phyloP scores from a whole-genome alignment of 2,113 vertebrate genomes.

The Bubalus kerabau region DNA sequence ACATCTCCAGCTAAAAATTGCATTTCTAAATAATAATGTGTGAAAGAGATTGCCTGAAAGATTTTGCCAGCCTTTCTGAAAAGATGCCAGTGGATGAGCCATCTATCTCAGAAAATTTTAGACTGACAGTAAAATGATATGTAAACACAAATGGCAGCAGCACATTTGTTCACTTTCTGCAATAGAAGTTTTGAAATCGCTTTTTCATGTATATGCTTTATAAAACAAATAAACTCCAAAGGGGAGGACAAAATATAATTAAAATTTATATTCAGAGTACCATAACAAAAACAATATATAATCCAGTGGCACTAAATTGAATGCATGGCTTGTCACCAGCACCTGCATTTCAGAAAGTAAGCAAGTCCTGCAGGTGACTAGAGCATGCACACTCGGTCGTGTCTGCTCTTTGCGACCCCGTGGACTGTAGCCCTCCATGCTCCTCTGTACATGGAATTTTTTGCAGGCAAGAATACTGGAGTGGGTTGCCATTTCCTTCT shows the following conservation, averaged over 20 bases:
- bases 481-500: not conserved
- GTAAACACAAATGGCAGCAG: not conserved
- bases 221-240: not conserved
- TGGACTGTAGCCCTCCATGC: not conserved
- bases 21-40: not conserved
- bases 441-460: not conserved
- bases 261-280: not conserved
- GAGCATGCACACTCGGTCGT: not conserved
- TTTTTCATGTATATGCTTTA: not conserved
- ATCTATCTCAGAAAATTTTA: not conserved
- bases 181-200: not conserved
- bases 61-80: not conserved
- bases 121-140: not conserved
- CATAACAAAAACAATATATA: not conserved
- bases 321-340: not conserved
- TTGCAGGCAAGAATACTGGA: not conserved
- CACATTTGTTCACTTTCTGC: not conserved
- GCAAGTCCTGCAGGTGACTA: not conserved
- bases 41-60: not conserved
- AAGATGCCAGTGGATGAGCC: not conserved
- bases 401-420: not conserved
- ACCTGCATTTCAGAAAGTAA: conserved; percentile 5
- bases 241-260: not conserved
- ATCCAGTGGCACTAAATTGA: not conserved
- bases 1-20: not conserved